Evolutionary conservation across 2,113 vertebrate species (phyloP), one percentile per base, ranked within the genome.

Genomic region (Sigmodon hispidus): DNA sequence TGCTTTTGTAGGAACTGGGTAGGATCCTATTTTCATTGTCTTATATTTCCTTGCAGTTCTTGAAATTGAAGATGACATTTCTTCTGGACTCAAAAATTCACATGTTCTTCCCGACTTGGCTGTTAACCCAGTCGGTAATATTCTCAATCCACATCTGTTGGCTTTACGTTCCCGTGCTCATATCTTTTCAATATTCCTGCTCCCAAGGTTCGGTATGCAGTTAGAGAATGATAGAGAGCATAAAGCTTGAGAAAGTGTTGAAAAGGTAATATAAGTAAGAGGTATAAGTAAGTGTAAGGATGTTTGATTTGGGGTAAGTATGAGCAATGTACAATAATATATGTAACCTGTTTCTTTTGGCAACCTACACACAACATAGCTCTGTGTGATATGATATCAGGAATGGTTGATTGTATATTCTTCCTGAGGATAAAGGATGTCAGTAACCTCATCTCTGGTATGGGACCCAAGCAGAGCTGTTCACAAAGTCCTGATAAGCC

Each of bases 61-160:
- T 83, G 52, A 93, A 77, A 48, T 87, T 77, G 77, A 84, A 52
- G 61, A 95, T 93, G 90, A 50, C 87, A 72, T 81, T 31, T 67
- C 31, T 67, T 67, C 31, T 67, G 11, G 31, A 67, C 13, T 67
- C 5, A 67, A 57, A 72, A 17, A 31, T 93, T 94, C 48, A 36
- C 52, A 52, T 40, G 34, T 59, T 91, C 40, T 29, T 95, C n/a
- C 40, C 95, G 55, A 89, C 36, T 75, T 70, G 55, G 48, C 92
- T 81, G 59, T 19, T 96, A 40, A 91, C 16, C 24, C 72, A 89
- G 72, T 59, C 95, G 83, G 67, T 95, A 67, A 70, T 40, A 70
- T 45, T 36, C 61, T 85, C n/a, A 63, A 45, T 45, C 67, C 43
- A 81, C 40, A 45, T 40, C 63, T 94, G 75, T 87, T 29, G 45